Conservation (phyloP, 2,113 vertebrate genomes). For the Dasyurus viverrinus region DNA sequence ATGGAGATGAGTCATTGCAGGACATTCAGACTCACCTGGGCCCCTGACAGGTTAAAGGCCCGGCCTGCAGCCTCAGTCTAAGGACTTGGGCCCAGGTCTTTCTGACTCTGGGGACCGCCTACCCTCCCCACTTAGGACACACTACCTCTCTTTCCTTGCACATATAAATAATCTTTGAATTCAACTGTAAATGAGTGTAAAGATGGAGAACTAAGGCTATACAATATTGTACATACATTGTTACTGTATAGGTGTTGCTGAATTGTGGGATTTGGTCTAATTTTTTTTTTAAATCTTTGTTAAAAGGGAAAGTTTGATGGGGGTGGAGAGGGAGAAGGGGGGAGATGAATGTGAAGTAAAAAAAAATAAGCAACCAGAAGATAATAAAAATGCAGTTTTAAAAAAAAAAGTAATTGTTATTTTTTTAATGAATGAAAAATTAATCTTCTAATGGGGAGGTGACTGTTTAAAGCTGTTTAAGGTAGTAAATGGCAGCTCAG, state of each 20-base stretch:
- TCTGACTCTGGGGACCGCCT: background rate
- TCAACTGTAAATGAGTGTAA: background rate
- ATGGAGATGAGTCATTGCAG: background rate
- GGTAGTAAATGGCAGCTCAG: background rate
- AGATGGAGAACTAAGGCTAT: background rate
- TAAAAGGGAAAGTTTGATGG: background rate
- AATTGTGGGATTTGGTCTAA: background rate
- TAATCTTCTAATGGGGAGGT: background rate
- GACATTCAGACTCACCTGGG: background rate
- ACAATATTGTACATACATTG: background rate
- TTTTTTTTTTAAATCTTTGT: background rate
- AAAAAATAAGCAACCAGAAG: background rate
- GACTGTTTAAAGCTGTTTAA: background rate
- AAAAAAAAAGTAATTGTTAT: background rate
- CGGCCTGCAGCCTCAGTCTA: background rate
- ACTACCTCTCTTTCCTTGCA: background rate
- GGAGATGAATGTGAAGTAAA: background rate
- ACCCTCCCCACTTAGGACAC: background rate
- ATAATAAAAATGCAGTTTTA: background rate
- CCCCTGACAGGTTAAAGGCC: background rate
- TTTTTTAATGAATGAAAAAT: background rate
- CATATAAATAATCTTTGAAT: background rate
- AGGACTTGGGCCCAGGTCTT: background rate
- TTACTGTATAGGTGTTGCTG: background rate
- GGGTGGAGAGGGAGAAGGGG: background rate